Evolutionary conservation across 2,113 vertebrate species (phyloP).

Genomic region (Oceanodroma tethys): DNA sequence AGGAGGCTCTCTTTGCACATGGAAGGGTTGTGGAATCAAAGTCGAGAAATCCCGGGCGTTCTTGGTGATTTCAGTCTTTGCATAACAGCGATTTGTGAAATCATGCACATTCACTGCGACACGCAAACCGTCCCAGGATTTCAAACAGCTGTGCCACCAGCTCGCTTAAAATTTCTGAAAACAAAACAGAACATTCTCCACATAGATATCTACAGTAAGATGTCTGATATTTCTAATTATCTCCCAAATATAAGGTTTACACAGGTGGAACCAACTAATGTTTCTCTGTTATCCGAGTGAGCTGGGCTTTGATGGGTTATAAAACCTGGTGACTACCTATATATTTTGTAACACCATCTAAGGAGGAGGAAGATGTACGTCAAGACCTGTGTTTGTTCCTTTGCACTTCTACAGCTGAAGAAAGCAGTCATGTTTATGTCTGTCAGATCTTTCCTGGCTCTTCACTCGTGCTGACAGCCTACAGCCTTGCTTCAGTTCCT

Average conservation of each 20-base stretch:
- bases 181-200: not conserved
- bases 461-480: conserved; percentile 52
- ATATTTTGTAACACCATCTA: not conserved
- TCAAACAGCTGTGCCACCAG: not conserved
- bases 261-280: not conserved
- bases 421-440: conserved; percentile 54
- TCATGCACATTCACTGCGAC: not conserved
- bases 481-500: conserved; percentile 36
- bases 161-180: not conserved
- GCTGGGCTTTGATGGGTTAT: not conserved
- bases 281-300: not conserved
- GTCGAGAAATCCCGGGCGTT: not conserved
- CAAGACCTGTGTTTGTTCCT: conserved; percentile 39
- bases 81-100: not conserved
- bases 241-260: not conserved
- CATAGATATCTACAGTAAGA: not conserved
- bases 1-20: not conserved
- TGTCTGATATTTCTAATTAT: not conserved
- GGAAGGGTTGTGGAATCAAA: not conserved
- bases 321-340: not conserved
- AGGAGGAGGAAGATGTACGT: not conserved
- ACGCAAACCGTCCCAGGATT: fast-evolving
- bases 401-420: conserved; percentile 31
- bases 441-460: conserved; percentile 56
- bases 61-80: not conserved